Evolutionary conservation across 2,113 vertebrate species (phyloP).

Genomic region (Epinephelus cyanopodus): DNA sequence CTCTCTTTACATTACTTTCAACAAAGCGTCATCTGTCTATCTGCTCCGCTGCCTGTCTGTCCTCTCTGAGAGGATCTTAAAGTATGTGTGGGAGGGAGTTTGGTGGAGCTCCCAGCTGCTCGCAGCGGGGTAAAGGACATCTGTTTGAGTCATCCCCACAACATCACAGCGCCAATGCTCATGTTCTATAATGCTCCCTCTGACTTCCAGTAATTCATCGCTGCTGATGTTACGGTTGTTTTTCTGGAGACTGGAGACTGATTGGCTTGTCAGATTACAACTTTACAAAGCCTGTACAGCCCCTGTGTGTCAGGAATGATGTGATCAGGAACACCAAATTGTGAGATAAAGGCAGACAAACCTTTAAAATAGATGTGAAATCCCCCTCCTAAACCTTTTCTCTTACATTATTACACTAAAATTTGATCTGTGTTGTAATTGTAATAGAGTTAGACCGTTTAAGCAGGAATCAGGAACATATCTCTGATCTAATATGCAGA

Average conservation of each 20-base stretch:
- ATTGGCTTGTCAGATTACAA: neutral
- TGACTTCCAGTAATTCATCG: slow-evolving; percentile 46
- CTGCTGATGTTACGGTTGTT: slow-evolving; percentile 29
- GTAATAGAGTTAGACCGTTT: neutral
- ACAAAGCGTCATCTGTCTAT: neutral
- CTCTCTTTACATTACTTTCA: neutral
- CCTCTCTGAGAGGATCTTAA: slow-evolving; percentile 15
- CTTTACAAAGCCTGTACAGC: neutral
- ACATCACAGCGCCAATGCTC: slow-evolving; percentile 27
- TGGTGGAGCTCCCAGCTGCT: slow-evolving; percentile 55
- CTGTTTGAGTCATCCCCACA: slow-evolving; percentile 56
- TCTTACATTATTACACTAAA: neutral
- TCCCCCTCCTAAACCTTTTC: neutral
- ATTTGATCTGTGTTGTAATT: neutral
- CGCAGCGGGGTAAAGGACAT: slow-evolving; percentile 54
- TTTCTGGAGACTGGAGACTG: neutral
- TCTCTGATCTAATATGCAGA: slow-evolving; percentile 2
- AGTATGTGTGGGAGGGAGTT: slow-evolving; percentile 37
- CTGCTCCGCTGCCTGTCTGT: slow-evolving; percentile 1
- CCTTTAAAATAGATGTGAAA: neutral
- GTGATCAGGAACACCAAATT: neutral
- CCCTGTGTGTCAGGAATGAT: neutral
- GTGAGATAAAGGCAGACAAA: neutral
- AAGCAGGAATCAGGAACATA: neutral
- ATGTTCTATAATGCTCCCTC: slow-evolving; percentile 1